Evolutionary conservation across 1,140 invertebrate genomes (phyloP), one percentile per base, ranked within the genome.

Genomic region (Riptortus pedestris): DNA sequence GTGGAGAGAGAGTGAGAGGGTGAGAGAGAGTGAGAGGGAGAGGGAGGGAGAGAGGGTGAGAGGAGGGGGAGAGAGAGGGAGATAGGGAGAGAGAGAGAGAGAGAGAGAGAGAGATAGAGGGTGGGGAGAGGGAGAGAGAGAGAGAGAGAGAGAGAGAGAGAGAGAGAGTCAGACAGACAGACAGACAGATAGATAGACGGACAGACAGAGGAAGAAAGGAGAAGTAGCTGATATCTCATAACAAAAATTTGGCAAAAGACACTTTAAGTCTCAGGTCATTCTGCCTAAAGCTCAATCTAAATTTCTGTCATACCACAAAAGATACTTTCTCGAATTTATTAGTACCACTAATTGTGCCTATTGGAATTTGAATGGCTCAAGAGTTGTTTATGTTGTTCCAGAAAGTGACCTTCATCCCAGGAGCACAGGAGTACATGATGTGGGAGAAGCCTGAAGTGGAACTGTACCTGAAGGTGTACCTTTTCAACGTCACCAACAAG

Each of bases 401-500:
- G 84, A 90, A 91, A 83, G 75, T 85, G 2, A 73, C 78, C 12
- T 82, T 92, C 65, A 73, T 74, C 45, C 80, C 86, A 43, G 84
- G 84, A 7, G 85, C 86, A 1, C 88, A 91, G 72, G 85, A 88
- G 20, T 95, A 88, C 73, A 83, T 90, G 64, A 77, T 91, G 67
- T 96, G 93, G 92, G 76, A 83, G 59, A 83, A 84, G 66, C 89
- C 91, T 1, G 86, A 89, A 28, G 85, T 93, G 3, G 84, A 91
- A 58, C 79, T 94, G 0, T 90, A 89, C 69, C 76, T 91, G 29
- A 86, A 87, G 72, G 83, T 95, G 1, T 93, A 86, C 71, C 77
- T 96, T 2, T 96, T 93, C 73, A 92, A 96, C 71, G 76, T 95
- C 0, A 93, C 88, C 4, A 96, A 96, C 74, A 81, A 81, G 20